These are phyloP conservation scores for Timema cristinae DNA, from an alignment of 2,888 invertebrate genomes.

Conservation along the genomic window DNA sequence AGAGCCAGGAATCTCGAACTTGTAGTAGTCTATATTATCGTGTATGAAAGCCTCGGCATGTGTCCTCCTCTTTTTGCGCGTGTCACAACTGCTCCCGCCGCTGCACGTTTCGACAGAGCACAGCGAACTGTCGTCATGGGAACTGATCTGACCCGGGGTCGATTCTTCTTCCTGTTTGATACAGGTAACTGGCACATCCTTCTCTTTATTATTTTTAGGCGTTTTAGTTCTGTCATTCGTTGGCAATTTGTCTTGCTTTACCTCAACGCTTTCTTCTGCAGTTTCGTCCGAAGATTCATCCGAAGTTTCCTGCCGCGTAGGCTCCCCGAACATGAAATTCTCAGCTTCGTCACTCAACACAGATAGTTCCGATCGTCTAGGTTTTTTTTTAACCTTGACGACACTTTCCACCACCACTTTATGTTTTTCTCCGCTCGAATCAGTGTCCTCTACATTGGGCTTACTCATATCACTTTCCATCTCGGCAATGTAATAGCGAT, in stretches of 20 bases:
- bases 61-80: conserved; percentile 47
- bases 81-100: conserved; percentile 27
- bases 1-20: conserved; percentile 48
- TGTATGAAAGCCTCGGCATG: conserved; percentile 55
- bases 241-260: conserved; percentile 7
- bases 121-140: conserved; percentile 23
- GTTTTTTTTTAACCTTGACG: conserved; percentile 6
- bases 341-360: conserved; percentile 80
- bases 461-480: conserved; percentile 24
- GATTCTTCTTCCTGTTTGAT: neutral
- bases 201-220: neutral
- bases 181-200: conserved; percentile 2
- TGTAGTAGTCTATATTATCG: conserved; percentile 58
- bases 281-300: conserved; percentile 16
- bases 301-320: conserved; percentile 38
- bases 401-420: conserved; percentile 12
- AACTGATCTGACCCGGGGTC: conserved; percentile 15
- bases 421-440: conserved; percentile 33
- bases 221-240: conserved; percentile 11
- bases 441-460: conserved; percentile 35
- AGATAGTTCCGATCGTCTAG: conserved; percentile 53
- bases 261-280: conserved; percentile 14
- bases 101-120: conserved; percentile 21
- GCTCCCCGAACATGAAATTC: conserved; percentile 74
- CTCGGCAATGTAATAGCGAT: conserved; percentile 36